Evolutionary conservation across 2,797 vertebrate genomes (phyloP), one percentile per base, ranked within the genome.

Genomic region (Enteromius trimaculatus): DNA sequence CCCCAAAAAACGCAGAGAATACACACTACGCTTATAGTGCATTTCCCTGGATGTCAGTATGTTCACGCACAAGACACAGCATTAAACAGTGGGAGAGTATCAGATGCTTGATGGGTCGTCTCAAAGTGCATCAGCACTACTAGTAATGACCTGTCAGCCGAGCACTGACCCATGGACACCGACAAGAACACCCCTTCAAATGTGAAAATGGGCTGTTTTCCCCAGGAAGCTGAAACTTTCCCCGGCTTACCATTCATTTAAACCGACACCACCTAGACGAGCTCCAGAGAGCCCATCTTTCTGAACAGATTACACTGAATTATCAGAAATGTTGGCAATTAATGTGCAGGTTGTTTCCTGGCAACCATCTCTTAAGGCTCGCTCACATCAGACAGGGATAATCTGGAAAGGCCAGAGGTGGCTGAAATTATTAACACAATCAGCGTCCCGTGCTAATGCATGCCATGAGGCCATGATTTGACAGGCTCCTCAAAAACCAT

Each of bases 231-330:
- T 53, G 39, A 82, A 84, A 84, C 71, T 58, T 82, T 69, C 79
- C 85, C 84, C 80, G 31, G 66, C 68, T 84, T 82, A 47, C 83
- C 86, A 87, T 90, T 89, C 87, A 86, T 84, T 86, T 87, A 85
- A 88, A 88, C 87, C 86, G 83, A 84, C 88, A 87, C 80, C 87
- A 62, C 70, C 44, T 49, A 86, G 34, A 82, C 21, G 26, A 26
- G 23, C 77, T 64, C 21, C 6, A 13, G 51, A 29, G 10, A 78
- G 76, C 39, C 72, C 42, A 86, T 84, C 81, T 84, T 87, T 79
- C 49, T 72, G 60, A 76, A 55, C 81, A 84, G 81, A 87, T 87
- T 82, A 72, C 78, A 77, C 62, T 19, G 71, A 74, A 87, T 83
- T 85, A 81, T 55, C 19, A 60, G 77, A 72, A 78, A 82, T 60